Base-by-base conservation (phyloP, 2,888 invertebrate species). In the Chrysolina americana region DNA sequence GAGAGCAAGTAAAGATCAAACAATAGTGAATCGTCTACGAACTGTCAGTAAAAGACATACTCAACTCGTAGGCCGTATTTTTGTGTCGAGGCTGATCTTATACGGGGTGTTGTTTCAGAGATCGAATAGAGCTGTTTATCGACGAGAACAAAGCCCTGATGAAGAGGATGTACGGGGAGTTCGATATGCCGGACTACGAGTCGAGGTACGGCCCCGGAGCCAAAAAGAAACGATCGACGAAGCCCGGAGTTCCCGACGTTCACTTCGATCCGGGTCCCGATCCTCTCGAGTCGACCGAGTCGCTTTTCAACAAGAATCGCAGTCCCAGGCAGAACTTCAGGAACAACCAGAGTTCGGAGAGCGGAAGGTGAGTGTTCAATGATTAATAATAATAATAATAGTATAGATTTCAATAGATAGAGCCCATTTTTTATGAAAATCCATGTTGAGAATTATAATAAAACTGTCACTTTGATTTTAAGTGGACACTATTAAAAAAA, bases 81-180 rank as follows among this genome's bases (percentile, higher is more conserved):
- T n/a, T n/a, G n/a, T n/a, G n/a, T n/a, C n/a, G n/a, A n/a, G n/a
- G n/a, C n/a, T n/a, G n/a, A n/a, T n/a, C n/a, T n/a, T n/a, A n/a
- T n/a, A n/a, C n/a, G n/a, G 28, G 0, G 19, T 56, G 68, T 48
- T 53, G 71, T 90, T 91, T 68, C 90, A 97, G 97, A 89, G 96
- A 96, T 80, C 93, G 94, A 86, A 97, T 97, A 87, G 96, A 97
- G 87, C 91, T 92, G 78, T 97, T 97, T 89, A 97, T 97, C 85
- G 97, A 97, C 85, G 96, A 97, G 87, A 97, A 97, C 87, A 97
- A 97, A 88, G 97, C 97, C 71, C 87, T 97, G 80, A 96, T 97
- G 92, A 94, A 95, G 85, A 91, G 97, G 75, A 97, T 97, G 97
- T 97, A 96, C 86, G 97, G 97, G 0, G 96, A 96, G 82, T 97